Evolutionary conservation across 2,797 vertebrate genomes (phyloP), one percentile per base, ranked within the genome.

Genomic region (Xerus rutilus): DNA sequence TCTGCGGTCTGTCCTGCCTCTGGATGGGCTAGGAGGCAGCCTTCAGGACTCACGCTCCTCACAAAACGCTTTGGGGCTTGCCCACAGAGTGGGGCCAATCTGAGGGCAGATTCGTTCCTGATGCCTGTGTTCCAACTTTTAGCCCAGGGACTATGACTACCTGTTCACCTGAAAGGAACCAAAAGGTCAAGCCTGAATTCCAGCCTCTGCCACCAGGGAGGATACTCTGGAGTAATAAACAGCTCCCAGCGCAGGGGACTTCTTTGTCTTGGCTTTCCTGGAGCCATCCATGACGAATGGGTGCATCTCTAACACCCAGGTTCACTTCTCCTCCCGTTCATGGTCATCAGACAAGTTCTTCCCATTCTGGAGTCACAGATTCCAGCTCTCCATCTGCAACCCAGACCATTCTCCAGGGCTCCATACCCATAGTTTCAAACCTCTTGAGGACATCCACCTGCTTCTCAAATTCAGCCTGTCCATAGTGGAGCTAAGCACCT

Each of bases 271-370:
- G 5, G 23, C 43, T n/a, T 70, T 62, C 72, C 52, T 64, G 30
- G 25, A 11, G 7, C 32, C 1, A 3, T 20, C n/a, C 4, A 0
- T 77, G 62, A 67, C 74, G 49, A 39, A 54, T 4, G 0, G 7
- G 5, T 5, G 4, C 30, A 7, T 73, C 32, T 20, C 73, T 39
- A 47, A n/a, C 13, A 25, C 5, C 20, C 12, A 39, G 15, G 35
- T 20, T 91, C 82, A n/a, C 77, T 83, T 78, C 76, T 79, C 18
- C 35, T 79, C n/a, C 32, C 67, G 3, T 13, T 67, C 43, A 28
- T 0, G 3, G 3, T 64, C 57, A 57, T 49, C 49, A 47, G 59
- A 21, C 32, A 87, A 81, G 18, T 10, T 1, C 35, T 21, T 25
- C 64, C 10, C 23, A 7, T 64, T 28, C 76, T 54, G 52, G 11